Conservation (phyloP, 2,113 vertebrate genomes). For the Pantherophis guttatus region DNA sequence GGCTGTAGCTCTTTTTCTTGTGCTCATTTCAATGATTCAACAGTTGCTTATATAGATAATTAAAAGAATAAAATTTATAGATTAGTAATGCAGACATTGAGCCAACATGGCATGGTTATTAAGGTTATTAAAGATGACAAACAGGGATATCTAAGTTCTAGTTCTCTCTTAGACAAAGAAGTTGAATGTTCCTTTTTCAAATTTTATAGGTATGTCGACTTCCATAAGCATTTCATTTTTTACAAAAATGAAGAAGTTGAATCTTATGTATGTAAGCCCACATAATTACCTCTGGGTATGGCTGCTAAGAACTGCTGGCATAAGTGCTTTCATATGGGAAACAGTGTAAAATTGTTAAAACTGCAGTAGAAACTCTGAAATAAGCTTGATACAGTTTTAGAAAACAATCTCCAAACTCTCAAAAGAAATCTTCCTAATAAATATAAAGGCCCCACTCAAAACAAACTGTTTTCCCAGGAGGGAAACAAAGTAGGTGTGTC, state of each 20-base stretch:
- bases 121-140: not conserved
- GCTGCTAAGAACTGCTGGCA: not conserved
- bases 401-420: not conserved
- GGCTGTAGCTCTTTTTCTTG: not conserved
- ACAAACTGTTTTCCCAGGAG: not conserved
- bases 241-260: not conserved
- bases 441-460: not conserved
- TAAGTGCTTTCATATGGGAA: not conserved
- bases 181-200: not conserved
- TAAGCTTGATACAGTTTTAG: not conserved
- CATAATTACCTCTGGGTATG: not conserved
- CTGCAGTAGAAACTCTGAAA: not conserved
- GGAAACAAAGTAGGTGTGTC: not conserved
- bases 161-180: not conserved
- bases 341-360: not conserved
- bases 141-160: not conserved
- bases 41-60: constrained; percentile 50
- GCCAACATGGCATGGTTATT: not conserved
- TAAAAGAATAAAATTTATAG: constrained; percentile 26
- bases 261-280: not conserved
- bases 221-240: not conserved
- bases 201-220: not conserved
- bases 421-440: not conserved
- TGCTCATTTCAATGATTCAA: not conserved
- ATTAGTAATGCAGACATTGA: constrained; percentile 39